These are phyloP conservation scores for Raja brachyura DNA, from an alignment of 2,113 vertebrate genomes.

Conservation along the genomic window DNA sequence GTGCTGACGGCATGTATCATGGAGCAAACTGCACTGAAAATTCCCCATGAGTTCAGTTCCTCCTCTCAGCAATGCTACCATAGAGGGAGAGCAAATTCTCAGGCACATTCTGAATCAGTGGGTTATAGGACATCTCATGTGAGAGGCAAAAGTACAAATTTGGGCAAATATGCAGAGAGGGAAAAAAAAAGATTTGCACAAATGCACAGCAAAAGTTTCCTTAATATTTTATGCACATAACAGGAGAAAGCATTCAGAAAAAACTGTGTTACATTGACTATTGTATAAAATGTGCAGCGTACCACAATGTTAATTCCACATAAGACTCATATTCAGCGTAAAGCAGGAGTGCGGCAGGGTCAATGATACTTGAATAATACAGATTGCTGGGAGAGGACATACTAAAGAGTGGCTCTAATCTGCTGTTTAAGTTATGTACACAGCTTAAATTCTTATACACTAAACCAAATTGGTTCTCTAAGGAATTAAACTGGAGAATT, in stretches of 20 bases:
- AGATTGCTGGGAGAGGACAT: neutral
- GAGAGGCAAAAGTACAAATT: neutral
- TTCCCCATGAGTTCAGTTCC: neutral
- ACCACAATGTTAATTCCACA: neutral
- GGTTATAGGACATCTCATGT: neutral
- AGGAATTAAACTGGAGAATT: neutral
- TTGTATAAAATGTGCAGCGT: neutral
- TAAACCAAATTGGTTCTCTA: neutral
- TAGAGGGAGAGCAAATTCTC: neutral
- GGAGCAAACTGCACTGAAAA: neutral
- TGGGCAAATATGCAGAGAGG: neutral
- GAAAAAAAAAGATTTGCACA: neutral
- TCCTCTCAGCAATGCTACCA: neutral
- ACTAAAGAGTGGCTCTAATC: neutral
- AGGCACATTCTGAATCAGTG: neutral
- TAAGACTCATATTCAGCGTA: neutral
- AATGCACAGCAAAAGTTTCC: neutral
- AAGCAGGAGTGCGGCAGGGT: neutral
- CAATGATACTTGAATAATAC: neutral
- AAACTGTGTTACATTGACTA: neutral
- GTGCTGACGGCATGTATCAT: neutral
- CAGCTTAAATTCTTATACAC: neutral
- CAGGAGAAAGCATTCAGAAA: neutral
- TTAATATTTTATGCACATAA: conserved; percentile 1
- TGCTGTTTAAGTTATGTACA: neutral